Evolutionary conservation across 2,888 invertebrate genomes (phyloP), one percentile per base, ranked within the genome.

Genomic region (Girardia tigrina): DNA sequence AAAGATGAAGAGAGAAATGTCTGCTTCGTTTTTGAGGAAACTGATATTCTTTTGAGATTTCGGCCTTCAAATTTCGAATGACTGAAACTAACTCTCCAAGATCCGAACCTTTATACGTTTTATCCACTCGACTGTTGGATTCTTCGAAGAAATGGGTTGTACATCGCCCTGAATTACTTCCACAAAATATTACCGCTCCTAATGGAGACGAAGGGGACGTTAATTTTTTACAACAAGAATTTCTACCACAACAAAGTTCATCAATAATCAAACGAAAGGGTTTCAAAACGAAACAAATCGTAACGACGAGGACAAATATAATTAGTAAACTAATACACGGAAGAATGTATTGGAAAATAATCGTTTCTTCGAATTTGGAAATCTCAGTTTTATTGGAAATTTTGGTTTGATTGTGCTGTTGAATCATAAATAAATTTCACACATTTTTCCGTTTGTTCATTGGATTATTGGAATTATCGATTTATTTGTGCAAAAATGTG

Each of bases 401-500:
- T 20, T 12, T 8, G 4, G 56, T 56, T 56, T 56, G 20, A 23
- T 56, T 56, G 56, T n/a, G 23, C 6, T 12, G 4, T 56, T 56
- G 56, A 56, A 16, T 20, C 56, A 56, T 56, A n/a, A 56, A 56
- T 56, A 56, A 56, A 56, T 56, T 56, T 23, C 56, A 16, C n/a
- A 23, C 56, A 56, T 56, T 56, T 56, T 56, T 56, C 20, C 23
- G 23, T 56, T 56, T 56, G 23, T 56, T 56, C 56, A 56, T 23
- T 12, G 23, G 23, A 56, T 23, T 12, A 23, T 4, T 23, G 23
- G 4, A 20, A 56, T 8, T 56, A 56, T 56, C n/a, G 56, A 56
- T 56, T 56, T 56, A 56, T 56, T 56, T 4, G 56, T 56, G n/a
- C n/a, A n/a, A n/a, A n/a, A 56, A 20, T n/a, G 56, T 56, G 56